phyloP scores from a whole-genome alignment of 2,797 vertebrate species.

The Triplophysa bombifrons region DNA sequence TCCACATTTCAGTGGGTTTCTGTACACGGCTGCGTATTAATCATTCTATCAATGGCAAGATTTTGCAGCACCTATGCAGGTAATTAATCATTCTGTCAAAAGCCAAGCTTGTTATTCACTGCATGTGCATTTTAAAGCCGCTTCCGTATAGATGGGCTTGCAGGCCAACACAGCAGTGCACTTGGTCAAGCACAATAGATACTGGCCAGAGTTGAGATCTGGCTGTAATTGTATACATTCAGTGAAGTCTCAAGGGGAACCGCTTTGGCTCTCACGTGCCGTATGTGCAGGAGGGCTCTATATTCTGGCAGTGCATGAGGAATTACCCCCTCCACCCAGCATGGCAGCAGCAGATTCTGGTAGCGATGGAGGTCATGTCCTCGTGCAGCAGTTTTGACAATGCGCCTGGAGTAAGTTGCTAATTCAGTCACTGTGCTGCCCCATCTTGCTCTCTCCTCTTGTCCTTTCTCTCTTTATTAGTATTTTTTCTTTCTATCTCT shows the following conservation, averaged over 20 bases:
- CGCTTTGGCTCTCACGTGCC: conserved; percentile 15
- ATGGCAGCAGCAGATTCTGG: conserved; percentile 39
- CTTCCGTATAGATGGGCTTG: conserved; percentile 60
- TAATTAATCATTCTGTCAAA: conserved; percentile 74
- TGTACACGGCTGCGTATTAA: conserved; percentile 46
- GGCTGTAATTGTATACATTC: conserved; percentile 52
- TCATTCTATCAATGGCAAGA: conserved; percentile 56
- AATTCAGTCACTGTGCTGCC: conserved; percentile 56
- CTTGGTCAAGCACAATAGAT: conserved; percentile 37
- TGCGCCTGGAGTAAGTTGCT: conserved; percentile 57
- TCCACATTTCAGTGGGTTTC: conserved; percentile 23
- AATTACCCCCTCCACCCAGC: conserved; percentile 36
- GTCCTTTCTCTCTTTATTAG: conserved; percentile 38
- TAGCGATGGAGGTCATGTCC: conserved; percentile 56
- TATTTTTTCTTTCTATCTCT: conserved; percentile 21
- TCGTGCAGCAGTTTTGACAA: conserved; percentile 57
- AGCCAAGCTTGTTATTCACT: conserved; percentile 69
- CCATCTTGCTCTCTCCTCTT: conserved; percentile 43
- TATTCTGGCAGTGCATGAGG: conserved; percentile 18
- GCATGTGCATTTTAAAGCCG: conserved; percentile 53
- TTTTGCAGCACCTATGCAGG: conserved; percentile 58
- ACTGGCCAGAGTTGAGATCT: conserved; percentile 37
- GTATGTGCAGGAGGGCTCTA: conserved; percentile 2
- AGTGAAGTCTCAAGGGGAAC: conserved; percentile 14
- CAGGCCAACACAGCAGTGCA: conserved; percentile 34